phyloP scores from a whole-genome alignment of 2,113 vertebrate genomes.

The Eurystomus gularis region DNA sequence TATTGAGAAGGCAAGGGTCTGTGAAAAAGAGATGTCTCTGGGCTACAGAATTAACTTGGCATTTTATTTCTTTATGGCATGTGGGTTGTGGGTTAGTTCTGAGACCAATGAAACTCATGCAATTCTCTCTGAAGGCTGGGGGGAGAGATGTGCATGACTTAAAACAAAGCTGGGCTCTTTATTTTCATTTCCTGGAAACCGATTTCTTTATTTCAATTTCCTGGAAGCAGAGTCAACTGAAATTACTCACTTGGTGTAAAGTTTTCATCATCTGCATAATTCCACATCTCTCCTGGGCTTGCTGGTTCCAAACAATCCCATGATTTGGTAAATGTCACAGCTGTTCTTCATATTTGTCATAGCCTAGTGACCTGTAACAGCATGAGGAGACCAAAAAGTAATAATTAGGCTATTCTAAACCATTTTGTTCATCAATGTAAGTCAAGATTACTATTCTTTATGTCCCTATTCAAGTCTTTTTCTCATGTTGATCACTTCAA shows the following conservation, averaged over 20 bases:
- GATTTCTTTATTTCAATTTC: not conserved
- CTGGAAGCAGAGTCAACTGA: not conserved
- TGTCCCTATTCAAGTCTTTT: not conserved
- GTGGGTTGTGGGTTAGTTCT: not conserved
- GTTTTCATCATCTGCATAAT: not conserved
- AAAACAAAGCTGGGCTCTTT: not conserved
- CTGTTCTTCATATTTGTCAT: not conserved
- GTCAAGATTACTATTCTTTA: not conserved
- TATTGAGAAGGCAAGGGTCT: conserved; percentile 1
- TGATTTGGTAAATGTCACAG: not conserved
- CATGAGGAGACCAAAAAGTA: not conserved
- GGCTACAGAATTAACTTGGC: conserved; percentile 2
- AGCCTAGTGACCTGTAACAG: not conserved
- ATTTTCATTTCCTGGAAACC: conserved; percentile 30
- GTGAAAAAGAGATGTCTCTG: not conserved
- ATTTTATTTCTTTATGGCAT: conserved; percentile 5
- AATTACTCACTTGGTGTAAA: not conserved
- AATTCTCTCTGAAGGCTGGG: not conserved
- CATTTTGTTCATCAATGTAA: not conserved
- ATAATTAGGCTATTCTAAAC: not conserved
- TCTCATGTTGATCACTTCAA: not conserved
- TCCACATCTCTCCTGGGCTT: not conserved
- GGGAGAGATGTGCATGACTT: not conserved
- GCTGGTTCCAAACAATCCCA: not conserved
- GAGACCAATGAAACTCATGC: not conserved